Evolutionary conservation across 1,140 invertebrate species (phyloP).

Genomic region (Vanessa atalanta): DNA sequence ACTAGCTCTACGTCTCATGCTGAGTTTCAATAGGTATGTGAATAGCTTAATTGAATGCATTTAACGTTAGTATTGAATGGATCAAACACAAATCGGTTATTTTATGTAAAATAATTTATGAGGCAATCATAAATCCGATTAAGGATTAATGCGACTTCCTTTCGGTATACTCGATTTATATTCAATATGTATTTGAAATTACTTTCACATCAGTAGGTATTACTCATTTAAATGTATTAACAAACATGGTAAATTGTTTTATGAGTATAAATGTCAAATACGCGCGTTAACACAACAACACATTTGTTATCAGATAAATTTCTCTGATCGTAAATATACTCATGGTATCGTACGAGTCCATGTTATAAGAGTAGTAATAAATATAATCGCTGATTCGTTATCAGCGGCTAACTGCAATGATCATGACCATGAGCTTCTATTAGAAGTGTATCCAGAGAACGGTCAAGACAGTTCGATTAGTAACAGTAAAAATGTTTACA

Average conservation of each 20-base stretch:
- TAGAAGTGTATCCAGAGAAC: conserved; percentile 17
- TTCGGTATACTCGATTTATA: background rate
- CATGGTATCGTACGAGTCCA: conserved; percentile 46
- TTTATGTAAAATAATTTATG: too few species aligned
- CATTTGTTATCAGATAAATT: conserved; percentile 54
- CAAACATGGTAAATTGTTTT: conserved; percentile 27
- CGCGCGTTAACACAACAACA: conserved; percentile 32
- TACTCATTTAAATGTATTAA: background rate
- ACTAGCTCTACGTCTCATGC: too few species aligned
- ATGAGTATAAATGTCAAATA: conserved; percentile 10
- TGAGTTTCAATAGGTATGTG: too few species aligned
- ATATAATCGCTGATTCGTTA: conserved; percentile 35
- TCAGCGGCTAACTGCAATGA: conserved; percentile 40
- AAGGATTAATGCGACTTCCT: background rate
- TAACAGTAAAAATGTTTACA: conserved; percentile 41
- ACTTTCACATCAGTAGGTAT: background rate
- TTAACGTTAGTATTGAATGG: too few species aligned
- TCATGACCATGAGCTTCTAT: conserved; percentile 46
- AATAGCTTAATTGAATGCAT: too few species aligned
- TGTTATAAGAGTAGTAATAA: conserved; percentile 37
- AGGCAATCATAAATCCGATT: background rate
- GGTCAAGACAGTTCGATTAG: conserved; percentile 22
- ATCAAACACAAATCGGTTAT: too few species aligned
- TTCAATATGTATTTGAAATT: conserved; percentile 1
- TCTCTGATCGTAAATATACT: conserved; percentile 62